Base-by-base conservation (phyloP, 1,140 invertebrate species). In the Dinoponera quadriceps region DNA sequence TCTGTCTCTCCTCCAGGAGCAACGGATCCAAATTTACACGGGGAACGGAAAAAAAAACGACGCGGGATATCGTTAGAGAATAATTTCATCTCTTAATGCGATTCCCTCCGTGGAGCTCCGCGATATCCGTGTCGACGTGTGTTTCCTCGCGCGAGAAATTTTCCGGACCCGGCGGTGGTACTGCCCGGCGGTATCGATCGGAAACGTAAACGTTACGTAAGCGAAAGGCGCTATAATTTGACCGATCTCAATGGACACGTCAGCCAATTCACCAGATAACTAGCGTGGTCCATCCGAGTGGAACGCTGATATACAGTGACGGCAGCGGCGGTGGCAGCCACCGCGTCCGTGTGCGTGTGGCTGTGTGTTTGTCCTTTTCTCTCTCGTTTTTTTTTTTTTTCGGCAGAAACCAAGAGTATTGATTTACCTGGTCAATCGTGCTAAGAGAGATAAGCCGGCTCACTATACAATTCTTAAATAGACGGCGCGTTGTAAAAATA, bases 341-440 rank as follows among this genome's bases (percentile, higher is more conserved):
- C 3, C 38, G 38, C 38, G 38, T 9, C 4, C 7, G 33, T 7
- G 33, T 7, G 7, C 7, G 33, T 33, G 33, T 5, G n/a, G 22
- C 14, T n/a, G 1, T 20, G 62, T 68, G 29, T 16, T 4, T 66
- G 55, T 18, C 20, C n/a, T n/a, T 13, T 38, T 38, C n/a, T 16
- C 7, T 4, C 22, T n/a, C n/a, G n/a, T n/a, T n/a, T n/a, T n/a
- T 81, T 71, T 65, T 73, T 72, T 69, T 85, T 77, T 63, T 85
- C 27, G 55, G 38, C 11, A 68, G 54, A 49, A n/a, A 57, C 29
- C 20, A n/a, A 65, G 25, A 44, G 20, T 86, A 87, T 87, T 77
- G 85, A 87, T 87, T 86, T 65, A 83, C 66, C 85, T 87, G 85
- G 72, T 55, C 85, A 86, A 72, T 86, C 80, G 59, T 86, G 78